These are phyloP conservation scores for Amphipoea oculea DNA, from an alignment of 2,888 invertebrate species.

Conservation along the genomic window DNA sequence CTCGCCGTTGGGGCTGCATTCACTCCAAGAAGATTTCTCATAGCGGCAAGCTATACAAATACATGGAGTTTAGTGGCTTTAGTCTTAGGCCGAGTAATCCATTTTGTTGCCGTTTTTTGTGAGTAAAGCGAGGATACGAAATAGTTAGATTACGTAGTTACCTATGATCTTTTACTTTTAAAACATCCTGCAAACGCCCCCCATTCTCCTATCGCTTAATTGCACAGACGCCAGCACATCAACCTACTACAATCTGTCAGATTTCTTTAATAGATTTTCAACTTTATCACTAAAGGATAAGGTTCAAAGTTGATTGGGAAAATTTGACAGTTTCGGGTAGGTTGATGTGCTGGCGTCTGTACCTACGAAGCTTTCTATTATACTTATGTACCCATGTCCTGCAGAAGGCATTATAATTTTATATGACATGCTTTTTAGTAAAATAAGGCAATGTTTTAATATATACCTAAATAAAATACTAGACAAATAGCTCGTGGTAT, in stretches of 20 bases:
- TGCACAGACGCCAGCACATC: no score
- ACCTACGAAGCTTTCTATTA: background rate
- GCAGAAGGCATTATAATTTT: background rate
- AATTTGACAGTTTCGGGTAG: no score
- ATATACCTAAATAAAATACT: background rate
- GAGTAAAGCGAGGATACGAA: background rate
- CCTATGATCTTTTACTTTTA: background rate
- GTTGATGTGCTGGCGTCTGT: no score
- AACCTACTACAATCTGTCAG: no score
- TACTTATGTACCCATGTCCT: background rate
- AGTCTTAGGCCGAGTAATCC: background rate
- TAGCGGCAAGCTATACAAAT: conserved; percentile 94
- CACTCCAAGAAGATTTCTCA: conserved; percentile 96
- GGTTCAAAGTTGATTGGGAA: no score
- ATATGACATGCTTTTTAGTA: background rate
- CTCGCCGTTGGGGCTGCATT: conserved; percentile 94
- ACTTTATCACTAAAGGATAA: no score
- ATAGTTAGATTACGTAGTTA: background rate
- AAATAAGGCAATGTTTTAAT: background rate
- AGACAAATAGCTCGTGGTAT: background rate
- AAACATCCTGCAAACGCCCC: background rate
- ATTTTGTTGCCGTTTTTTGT: background rate
- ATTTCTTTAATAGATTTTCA: no score
- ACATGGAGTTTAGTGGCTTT: background rate
- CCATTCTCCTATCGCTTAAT: background rate